Percentiles rank a stretch among this genome's conserved stretches.
phyloP scores from a whole-genome alignment of 2,797 vertebrate species.

The Hyperoplus lanceolatus region DNA sequence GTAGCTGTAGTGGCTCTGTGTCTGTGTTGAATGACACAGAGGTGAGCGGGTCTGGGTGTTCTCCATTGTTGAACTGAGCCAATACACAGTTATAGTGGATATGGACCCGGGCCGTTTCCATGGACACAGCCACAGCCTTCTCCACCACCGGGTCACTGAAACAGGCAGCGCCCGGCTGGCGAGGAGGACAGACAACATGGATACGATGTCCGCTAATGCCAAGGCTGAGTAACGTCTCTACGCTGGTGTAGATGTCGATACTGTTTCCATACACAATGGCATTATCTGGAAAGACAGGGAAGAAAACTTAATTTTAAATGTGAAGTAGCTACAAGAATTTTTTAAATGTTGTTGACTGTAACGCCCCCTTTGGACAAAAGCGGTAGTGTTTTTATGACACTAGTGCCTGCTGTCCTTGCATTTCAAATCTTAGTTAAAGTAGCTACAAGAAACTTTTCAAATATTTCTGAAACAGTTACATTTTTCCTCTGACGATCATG shows the following conservation, averaged over 20 bases:
- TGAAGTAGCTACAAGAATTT: too few relatives aligned
- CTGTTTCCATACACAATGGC: slow-evolving; percentile 91
- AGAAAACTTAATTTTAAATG: too few relatives aligned
- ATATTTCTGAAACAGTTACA: too few relatives aligned
- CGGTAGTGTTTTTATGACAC: too few relatives aligned
- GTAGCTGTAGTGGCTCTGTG: slow-evolving; percentile 79
- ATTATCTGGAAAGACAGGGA: slow-evolving; percentile 80
- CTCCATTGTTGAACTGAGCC: slow-evolving; percentile 85
- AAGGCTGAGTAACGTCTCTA: slow-evolving; percentile 86
- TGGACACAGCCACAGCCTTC: slow-evolving; percentile 65
- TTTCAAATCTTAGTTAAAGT: too few relatives aligned
- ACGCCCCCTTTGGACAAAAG: too few relatives aligned
- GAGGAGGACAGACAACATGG: slow-evolving; percentile 86
- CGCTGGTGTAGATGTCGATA: slow-evolving; percentile 88
- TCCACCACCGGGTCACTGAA: slow-evolving; percentile 81
- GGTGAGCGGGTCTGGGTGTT: slow-evolving; percentile 78
- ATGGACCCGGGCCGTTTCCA: slow-evolving; percentile 76
- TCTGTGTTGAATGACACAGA: slow-evolving; percentile 85
- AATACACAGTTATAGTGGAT: slow-evolving; percentile 83
- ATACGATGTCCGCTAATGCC: slow-evolving; percentile 86
- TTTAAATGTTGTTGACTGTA: too few relatives aligned
- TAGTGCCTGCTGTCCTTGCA: too few relatives aligned
- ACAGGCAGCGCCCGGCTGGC: slow-evolving; percentile 51
- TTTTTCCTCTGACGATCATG: too few relatives aligned
- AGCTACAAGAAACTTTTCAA: too few relatives aligned